Evolutionary conservation across 2,797 vertebrate species (phyloP), one percentile per base, ranked within the genome.

Genomic region (Pseudopleuronectes americanus): DNA sequence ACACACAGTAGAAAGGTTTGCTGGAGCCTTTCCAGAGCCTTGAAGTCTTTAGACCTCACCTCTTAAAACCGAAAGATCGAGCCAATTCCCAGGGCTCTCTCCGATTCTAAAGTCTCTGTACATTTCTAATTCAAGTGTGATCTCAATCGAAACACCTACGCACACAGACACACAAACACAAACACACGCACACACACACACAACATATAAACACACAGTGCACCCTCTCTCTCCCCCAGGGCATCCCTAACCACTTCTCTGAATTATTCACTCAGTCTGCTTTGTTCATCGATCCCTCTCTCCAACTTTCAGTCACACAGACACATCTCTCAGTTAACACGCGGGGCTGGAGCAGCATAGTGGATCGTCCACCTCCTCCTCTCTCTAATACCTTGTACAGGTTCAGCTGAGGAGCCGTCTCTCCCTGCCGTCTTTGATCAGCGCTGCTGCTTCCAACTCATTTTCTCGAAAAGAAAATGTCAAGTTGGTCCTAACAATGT

Each of bases 251-350:
- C 58, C 79, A 69, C 62, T 55, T 75, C 71, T 75, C 82, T 93
- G 87, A 92, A 91, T 93, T 87, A 93, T 92, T 92, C 89, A 92
- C 84, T 1, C 0, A 53, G 61, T 26, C 60, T 67, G 73, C 79
- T 89, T 87, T 84, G 87, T 81, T 82, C 86, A 91, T 91, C 64
- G 84, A 90, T 91, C 75, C 54, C 53, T 75, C 65, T 77, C 52
- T 76, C 31, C 64, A 57, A 56, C 67, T 75, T 71, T 78, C 67
- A 45, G 70, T 79, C 81, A 71, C 68, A 61, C 66, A 80, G 58
- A 74, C 80, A 83, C 83, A 76, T 84, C 78, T 85, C 70, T 89
- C 81, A 86, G 72, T 88, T 78, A 81, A 86, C 80, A 72, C 69
- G 4, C 24, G 0, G 8, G 24, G 45, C 69, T 70, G 43, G 7